Percentiles rank a stretch among this genome's conserved stretches.
These are phyloP conservation scores for Cecidostiba fungosa DNA, from an alignment of 2,888 invertebrate species.

Conservation along the genomic window DNA sequence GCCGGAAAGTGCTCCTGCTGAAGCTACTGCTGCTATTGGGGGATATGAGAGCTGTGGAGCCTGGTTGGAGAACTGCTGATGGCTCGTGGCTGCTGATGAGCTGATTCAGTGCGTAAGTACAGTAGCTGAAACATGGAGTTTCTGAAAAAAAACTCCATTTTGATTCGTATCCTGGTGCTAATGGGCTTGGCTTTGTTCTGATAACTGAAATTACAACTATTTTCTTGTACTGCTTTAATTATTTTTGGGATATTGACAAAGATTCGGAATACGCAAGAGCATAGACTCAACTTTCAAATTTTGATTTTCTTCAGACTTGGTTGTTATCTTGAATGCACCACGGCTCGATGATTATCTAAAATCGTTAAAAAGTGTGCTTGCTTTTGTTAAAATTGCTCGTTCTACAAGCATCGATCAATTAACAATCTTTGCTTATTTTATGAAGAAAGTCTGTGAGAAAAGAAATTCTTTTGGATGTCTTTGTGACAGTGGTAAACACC, in stretches of 20 bases:
- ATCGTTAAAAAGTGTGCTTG: too few relatives aligned
- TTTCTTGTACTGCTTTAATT: not conserved
- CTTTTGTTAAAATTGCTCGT: too few relatives aligned
- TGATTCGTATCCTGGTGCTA: conserved; percentile 53
- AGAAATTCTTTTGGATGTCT: too few relatives aligned
- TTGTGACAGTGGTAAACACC: too few relatives aligned
- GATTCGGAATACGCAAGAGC: not conserved
- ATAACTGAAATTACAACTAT: not conserved
- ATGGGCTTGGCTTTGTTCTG: not conserved
- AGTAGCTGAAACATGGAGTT: conserved; percentile 65
- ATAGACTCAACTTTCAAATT: not conserved
- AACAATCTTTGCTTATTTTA: too few relatives aligned
- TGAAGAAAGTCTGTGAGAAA: too few relatives aligned
- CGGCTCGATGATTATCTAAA: too few relatives aligned
- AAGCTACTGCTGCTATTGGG: conserved; percentile 16
- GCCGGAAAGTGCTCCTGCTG: conserved; percentile 47
- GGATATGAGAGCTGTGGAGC: conserved; percentile 12
- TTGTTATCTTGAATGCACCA: too few relatives aligned
- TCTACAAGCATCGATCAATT: too few relatives aligned
- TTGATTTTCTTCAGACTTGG: not conserved
- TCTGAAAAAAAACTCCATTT: conserved; percentile 64
- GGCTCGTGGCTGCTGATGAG: conserved; percentile 49
- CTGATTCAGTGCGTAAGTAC: conserved; percentile 63
- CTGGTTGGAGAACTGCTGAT: not conserved
- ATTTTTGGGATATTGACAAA: not conserved